Conservation (phyloP, 2,888 invertebrate genomes). For the Epiblema foenella region DNA sequence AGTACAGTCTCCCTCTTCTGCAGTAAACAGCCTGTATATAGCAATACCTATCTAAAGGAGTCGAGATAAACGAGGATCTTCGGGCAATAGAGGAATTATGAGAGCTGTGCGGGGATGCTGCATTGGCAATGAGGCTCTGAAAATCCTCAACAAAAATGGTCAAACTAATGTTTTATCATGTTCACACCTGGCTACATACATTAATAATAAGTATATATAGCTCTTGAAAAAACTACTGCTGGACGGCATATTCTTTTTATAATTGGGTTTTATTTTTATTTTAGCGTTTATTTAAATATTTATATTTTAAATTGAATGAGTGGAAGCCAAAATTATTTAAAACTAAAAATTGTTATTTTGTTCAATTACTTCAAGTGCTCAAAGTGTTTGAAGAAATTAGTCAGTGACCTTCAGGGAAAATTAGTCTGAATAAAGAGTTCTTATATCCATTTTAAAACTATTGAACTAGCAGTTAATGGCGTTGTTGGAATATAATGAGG, state of each 20-base stretch:
- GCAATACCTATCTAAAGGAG: constrained; percentile 84
- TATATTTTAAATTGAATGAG: neutral
- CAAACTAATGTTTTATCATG: too few relatives aligned
- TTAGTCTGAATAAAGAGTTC: too few relatives aligned
- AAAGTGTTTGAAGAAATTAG: constrained; percentile 3
- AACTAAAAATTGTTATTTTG: neutral
- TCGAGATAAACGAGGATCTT: constrained; percentile 83
- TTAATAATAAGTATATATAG: too few relatives aligned
- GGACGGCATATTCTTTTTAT: too few relatives aligned
- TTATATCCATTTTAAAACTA: neutral
- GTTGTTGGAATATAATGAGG: neutral
- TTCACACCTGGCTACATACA: too few relatives aligned
- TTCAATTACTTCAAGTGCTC: neutral
- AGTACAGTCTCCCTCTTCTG: neutral
- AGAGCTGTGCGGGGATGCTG: constrained; percentile 84
- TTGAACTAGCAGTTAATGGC: neutral
- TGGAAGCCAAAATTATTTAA: constrained; percentile 1
- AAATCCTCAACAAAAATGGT: too few relatives aligned
- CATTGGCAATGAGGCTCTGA: too few relatives aligned
- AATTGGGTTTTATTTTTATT: too few relatives aligned
- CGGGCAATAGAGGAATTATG: constrained; percentile 85
- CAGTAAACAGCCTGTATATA: neutral
- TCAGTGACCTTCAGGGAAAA: constrained; percentile 1
- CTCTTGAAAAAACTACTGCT: too few relatives aligned
- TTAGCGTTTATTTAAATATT: too few relatives aligned